Percentiles rank a stretch among this genome's conserved stretches.
Evolutionary conservation across 2,888 invertebrate species (phyloP).

Genomic region (Habrosyne pyritoides): DNA sequence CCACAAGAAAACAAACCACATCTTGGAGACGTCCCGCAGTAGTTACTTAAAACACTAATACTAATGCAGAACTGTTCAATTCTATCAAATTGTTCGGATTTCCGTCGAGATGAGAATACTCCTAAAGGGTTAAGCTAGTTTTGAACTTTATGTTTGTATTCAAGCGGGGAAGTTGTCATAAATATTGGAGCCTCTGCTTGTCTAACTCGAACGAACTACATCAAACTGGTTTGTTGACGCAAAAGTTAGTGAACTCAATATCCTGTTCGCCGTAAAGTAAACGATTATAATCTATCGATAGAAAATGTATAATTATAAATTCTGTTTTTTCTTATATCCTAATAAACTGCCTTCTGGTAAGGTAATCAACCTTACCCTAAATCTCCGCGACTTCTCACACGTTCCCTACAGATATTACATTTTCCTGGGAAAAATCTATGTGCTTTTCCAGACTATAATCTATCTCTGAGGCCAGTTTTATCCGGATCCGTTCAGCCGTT

Average conservation of each 20-base stretch:
- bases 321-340: too few species aligned
- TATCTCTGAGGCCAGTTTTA: too few species aligned
- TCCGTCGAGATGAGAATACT: slow-evolving; percentile 62
- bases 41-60: slow-evolving; percentile 35
- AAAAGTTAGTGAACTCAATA: slow-evolving; percentile 65
- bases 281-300: slow-evolving; percentile 49
- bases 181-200: slow-evolving; percentile 68
- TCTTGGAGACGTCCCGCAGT: slow-evolving; percentile 25
- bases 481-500: too few species aligned
- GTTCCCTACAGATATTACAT: too few species aligned
- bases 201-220: slow-evolving; percentile 67
- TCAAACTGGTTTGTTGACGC: slow-evolving; percentile 71
- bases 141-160: slow-evolving; percentile 73
- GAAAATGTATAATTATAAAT: slow-evolving; percentile 35
- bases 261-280: slow-evolving; percentile 55
- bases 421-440: too few species aligned
- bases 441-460: too few species aligned
- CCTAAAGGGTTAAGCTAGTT: slow-evolving; percentile 71
- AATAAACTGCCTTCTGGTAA: too few species aligned
- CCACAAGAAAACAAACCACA: background rate
- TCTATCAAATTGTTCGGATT: slow-evolving; percentile 64
- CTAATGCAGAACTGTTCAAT: slow-evolving; percentile 54
- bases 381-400: too few species aligned
- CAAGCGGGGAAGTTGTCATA: slow-evolving; percentile 68
- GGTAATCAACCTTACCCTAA: too few species aligned